Evolutionary conservation across 2,888 invertebrate species (phyloP).

Genomic region (Serrognathus titanus): DNA sequence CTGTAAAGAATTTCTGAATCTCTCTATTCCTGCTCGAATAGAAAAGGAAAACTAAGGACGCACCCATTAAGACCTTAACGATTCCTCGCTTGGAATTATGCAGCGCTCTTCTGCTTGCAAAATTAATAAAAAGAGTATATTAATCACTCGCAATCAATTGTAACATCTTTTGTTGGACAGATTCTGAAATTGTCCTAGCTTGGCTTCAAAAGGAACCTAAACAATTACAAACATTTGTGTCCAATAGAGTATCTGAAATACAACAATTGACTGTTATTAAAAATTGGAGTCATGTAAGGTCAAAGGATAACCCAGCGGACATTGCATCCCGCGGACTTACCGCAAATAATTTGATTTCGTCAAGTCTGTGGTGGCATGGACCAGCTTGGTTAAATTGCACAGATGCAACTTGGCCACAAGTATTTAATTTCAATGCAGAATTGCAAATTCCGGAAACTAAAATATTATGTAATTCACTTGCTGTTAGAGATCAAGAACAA

Average conservation of each 20-base stretch:
- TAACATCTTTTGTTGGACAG: background rate
- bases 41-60: conserved; percentile 13
- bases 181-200: background rate
- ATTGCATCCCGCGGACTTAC: too few relatives aligned
- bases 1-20: conserved; percentile 5
- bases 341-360: too few relatives aligned
- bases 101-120: conserved; percentile 15
- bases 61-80: conserved; percentile 16
- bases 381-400: too few relatives aligned
- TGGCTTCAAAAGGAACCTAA: background rate
- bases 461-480: too few relatives aligned
- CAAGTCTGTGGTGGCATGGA: too few relatives aligned
- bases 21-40: background rate
- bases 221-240: background rate
- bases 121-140: conserved; percentile 13
- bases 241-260: background rate
- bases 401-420: too few relatives aligned
- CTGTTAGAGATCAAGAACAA: too few relatives aligned
- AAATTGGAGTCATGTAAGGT: too few relatives aligned
- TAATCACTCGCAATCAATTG: background rate
- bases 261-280: background rate
- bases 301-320: too few relatives aligned
- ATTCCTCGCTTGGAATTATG: conserved; percentile 22
- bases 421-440: too few relatives aligned
- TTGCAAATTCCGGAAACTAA: too few relatives aligned